Evolutionary conservation across 64 coral and sea anemone species (phyloP).

Genomic region (Acropora tenuis): DNA sequence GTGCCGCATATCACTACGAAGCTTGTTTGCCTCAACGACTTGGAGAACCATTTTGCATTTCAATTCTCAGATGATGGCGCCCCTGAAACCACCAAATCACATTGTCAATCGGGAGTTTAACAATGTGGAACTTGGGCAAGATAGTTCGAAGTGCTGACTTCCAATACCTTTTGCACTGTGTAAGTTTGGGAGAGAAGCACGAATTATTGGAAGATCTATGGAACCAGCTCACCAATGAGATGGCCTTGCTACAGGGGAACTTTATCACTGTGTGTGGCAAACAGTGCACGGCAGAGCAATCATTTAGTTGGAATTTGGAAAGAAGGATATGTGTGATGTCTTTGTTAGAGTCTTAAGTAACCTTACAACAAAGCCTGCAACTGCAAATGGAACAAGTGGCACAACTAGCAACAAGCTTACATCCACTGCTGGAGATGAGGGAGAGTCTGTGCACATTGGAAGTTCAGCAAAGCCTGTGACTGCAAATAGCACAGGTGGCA

Average conservation of each 20-base stretch:
- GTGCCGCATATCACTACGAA: no score
- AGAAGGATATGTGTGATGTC: background rate
- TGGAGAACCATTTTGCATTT: no score
- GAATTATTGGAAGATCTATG: background rate
- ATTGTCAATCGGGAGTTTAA: background rate
- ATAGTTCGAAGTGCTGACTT: slow-evolving; percentile 13
- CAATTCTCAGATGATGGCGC: background rate
- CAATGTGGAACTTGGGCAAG: background rate
- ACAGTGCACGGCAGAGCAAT: background rate
- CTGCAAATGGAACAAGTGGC: background rate
- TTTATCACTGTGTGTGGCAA: background rate
- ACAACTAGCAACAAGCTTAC: background rate
- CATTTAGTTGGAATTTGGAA: slow-evolving; percentile 7
- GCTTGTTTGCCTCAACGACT: no score
- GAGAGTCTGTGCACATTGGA: no score
- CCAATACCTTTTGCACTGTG: slow-evolving; percentile 31
- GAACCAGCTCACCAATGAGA: background rate
- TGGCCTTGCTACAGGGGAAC: slow-evolving; percentile 47
- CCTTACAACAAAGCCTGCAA: slow-evolving; percentile 2
- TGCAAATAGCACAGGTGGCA: no score
- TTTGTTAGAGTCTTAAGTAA: slow-evolving; percentile 29
- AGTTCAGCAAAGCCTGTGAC: no score
- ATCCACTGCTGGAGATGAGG: no score
- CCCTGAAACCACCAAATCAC: background rate
- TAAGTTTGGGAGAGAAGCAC: slow-evolving; percentile 1